Percentiles rank a stretch among this genome's conserved stretches.
Evolutionary conservation across 2,113 vertebrate genomes (phyloP).

Genomic region (Orientallactaga bullata): DNA sequence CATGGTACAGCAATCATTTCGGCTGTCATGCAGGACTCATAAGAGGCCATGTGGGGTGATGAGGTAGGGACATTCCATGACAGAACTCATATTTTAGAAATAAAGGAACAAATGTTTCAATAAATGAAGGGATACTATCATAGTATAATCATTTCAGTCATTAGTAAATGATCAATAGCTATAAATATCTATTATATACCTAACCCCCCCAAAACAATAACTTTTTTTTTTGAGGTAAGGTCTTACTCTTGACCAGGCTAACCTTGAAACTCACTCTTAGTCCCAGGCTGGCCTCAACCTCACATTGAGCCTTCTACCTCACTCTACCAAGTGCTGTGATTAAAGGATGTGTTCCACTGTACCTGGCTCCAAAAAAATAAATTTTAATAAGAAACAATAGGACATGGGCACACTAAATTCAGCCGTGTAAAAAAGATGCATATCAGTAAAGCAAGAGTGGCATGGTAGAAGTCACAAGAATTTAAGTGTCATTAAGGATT

Average conservation of each 20-base stretch:
- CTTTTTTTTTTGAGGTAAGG: too few species aligned
- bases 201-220: background rate
- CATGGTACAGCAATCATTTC: background rate
- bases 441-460: background rate
- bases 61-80: background rate
- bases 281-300: too few species aligned
- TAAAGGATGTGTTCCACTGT: too few species aligned
- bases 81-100: background rate
- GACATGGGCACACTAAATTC: background rate
- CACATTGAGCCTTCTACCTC: too few species aligned
- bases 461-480: background rate
- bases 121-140: background rate
- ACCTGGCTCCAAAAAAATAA: background rate
- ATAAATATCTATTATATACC: background rate
- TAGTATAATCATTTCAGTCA: background rate
- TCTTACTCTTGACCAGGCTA: too few species aligned
- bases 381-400: constrained; percentile 28
- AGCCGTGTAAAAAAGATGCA: background rate
- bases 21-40: background rate
- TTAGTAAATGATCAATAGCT: background rate
- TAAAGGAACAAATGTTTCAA: background rate
- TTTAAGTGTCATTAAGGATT: background rate
- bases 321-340: too few species aligned
- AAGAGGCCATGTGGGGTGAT: background rate
- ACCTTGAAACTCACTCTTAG: too few species aligned